Evolutionary conservation across 2,113 vertebrate genomes (phyloP).

Genomic region (Eclectus roratus): DNA sequence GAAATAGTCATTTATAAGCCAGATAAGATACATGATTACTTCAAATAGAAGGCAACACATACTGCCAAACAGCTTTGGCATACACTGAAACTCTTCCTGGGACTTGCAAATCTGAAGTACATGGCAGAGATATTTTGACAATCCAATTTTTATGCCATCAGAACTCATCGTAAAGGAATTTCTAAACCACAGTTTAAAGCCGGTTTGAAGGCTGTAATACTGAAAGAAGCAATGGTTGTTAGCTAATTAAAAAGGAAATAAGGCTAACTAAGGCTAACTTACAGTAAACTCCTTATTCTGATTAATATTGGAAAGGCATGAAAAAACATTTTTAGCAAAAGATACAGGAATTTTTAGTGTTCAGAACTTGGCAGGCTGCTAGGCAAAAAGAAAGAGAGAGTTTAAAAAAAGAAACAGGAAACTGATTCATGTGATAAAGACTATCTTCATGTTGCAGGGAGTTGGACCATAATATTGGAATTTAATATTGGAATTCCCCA

Average conservation of each 20-base stretch:
- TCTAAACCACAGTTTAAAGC: background rate
- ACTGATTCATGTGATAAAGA: background rate
- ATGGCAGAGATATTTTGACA: background rate
- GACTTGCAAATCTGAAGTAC: rapidly evolving
- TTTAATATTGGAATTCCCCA: background rate
- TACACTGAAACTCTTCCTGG: background rate
- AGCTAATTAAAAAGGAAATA: background rate
- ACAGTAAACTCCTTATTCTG: background rate
- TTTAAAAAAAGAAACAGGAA: background rate
- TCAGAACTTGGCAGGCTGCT: background rate
- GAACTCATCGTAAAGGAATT: background rate
- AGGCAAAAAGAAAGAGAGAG: background rate
- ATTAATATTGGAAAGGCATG: background rate
- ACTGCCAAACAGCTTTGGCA: background rate
- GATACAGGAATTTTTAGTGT: background rate
- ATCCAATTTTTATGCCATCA: background rate
- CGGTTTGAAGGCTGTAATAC: background rate
- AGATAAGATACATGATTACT: background rate
- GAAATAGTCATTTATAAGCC: background rate
- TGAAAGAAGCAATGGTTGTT: background rate
- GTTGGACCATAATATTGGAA: background rate
- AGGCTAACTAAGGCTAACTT: background rate
- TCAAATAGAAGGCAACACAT: background rate
- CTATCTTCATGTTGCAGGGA: background rate
- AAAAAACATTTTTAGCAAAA: background rate